Evolutionary conservation across 2,888 invertebrate species (phyloP).

Genomic region (Drosophila antonietae): DNA sequence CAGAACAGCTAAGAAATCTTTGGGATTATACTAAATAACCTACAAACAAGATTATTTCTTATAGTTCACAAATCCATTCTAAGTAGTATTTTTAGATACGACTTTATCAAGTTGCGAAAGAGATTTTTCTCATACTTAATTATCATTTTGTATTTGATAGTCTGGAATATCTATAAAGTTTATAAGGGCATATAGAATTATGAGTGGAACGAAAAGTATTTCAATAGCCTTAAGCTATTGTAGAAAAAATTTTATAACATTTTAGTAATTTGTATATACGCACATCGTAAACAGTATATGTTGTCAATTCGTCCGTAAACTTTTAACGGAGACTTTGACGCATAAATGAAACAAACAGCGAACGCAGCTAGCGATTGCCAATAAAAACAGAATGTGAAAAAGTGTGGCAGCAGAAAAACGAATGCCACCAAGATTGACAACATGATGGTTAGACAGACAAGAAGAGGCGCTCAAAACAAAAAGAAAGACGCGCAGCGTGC

Average conservation of each 20-base stretch:
- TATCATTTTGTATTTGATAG: no score
- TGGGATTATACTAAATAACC: not conserved
- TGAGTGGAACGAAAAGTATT: no score
- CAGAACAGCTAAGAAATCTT: constrained; percentile 5
- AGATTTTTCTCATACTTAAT: not conserved
- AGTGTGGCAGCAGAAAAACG: constrained; percentile 59
- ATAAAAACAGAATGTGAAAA: constrained; percentile 53
- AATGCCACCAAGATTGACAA: constrained; percentile 82
- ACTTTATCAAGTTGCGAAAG: not conserved
- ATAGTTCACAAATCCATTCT: constrained; percentile 1
- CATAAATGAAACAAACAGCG: constrained; percentile 31
- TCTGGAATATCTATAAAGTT: not conserved
- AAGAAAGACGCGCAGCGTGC: constrained; percentile 68
- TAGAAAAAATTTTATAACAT: not conserved
- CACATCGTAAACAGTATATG: not conserved
- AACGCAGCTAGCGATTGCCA: constrained; percentile 44
- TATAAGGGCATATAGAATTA: no score
- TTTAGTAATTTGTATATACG: not conserved
- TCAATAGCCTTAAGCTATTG: no score
- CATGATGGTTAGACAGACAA: constrained; percentile 81
- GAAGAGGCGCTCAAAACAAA: constrained; percentile 68
- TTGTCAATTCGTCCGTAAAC: constrained; percentile 22
- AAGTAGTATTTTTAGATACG: not conserved
- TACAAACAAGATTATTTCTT: constrained; percentile 1
- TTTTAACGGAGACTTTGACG: constrained; percentile 36